Evolutionary conservation across 2,888 invertebrate species (phyloP).

Genomic region (Achlya flavicornis): DNA sequence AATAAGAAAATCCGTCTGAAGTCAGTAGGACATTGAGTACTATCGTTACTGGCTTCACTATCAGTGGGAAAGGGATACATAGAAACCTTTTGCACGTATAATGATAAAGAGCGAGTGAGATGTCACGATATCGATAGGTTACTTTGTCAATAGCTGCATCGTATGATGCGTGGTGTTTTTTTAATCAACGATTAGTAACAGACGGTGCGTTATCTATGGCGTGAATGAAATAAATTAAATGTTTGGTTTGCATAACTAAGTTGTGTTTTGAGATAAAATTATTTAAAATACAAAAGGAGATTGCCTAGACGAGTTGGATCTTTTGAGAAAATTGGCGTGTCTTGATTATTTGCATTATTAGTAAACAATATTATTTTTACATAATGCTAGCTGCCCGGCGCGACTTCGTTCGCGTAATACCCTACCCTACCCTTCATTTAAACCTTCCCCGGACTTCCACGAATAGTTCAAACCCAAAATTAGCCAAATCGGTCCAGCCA

Average conservation of each 20-base stretch:
- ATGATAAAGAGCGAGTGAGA: neutral
- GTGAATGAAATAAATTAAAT: neutral
- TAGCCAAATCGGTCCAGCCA: too few species aligned
- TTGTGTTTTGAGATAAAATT: neutral
- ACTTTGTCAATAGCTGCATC: neutral
- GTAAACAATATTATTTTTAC: too few species aligned
- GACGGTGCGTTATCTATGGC: neutral
- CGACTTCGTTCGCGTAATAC: too few species aligned
- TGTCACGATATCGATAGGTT: neutral
- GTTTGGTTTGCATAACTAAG: neutral
- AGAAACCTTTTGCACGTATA: neutral
- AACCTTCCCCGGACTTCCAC: too few species aligned
- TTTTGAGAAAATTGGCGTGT: too few species aligned
- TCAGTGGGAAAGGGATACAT: conserved; percentile 7
- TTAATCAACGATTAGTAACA: neutral
- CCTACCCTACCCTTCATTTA: too few species aligned
- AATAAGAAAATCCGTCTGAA: conserved; percentile 41
- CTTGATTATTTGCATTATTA: too few species aligned
- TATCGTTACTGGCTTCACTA: conserved; percentile 13
- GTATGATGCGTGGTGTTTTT: neutral
- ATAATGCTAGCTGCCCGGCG: too few species aligned
- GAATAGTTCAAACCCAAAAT: too few species aligned
- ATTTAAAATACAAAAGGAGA: too few species aligned
- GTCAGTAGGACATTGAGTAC: conserved; percentile 15
- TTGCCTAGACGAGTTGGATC: too few species aligned